Conservation (phyloP, 2,888 invertebrate genomes). For the Protophormia terraenovae region DNA sequence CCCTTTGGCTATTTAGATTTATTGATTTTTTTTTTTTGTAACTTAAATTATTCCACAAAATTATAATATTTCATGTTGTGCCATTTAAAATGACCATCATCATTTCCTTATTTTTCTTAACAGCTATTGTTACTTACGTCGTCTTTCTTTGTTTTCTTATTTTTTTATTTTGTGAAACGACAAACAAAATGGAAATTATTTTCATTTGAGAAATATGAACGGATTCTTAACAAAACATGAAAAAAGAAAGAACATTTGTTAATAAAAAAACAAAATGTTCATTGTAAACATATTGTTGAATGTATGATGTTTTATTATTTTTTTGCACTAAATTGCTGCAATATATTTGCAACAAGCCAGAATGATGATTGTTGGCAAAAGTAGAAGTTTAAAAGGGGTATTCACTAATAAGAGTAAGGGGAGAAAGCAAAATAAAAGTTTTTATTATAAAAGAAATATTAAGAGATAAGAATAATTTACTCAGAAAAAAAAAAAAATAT, state of each 20-base stretch:
- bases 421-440: background rate
- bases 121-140: conserved; percentile 39
- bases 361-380: conserved; percentile 16
- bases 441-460: too few species aligned
- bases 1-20: background rate
- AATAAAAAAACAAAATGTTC: conserved; percentile 36
- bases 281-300: conserved; percentile 55
- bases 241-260: conserved; percentile 30
- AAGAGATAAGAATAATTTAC: too few species aligned
- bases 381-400: background rate
- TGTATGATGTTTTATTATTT: background rate
- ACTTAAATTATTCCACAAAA: conserved; percentile 15
- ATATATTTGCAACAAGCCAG: conserved; percentile 23
- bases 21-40: conserved; percentile 17
- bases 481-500: too few species aligned
- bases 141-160: background rate
- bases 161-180: background rate
- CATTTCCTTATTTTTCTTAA: conserved; percentile 54
- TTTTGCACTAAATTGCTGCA: background rate
- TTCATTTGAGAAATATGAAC: conserved; percentile 35
- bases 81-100: conserved; percentile 36
- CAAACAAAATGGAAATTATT: conserved; percentile 36
- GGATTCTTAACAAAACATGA: conserved; percentile 33
- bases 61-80: conserved; percentile 35
- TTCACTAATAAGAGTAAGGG: background rate